phyloP scores from a whole-genome alignment of 2,888 invertebrate genomes.

The Listrodromus nycthemerus region DNA sequence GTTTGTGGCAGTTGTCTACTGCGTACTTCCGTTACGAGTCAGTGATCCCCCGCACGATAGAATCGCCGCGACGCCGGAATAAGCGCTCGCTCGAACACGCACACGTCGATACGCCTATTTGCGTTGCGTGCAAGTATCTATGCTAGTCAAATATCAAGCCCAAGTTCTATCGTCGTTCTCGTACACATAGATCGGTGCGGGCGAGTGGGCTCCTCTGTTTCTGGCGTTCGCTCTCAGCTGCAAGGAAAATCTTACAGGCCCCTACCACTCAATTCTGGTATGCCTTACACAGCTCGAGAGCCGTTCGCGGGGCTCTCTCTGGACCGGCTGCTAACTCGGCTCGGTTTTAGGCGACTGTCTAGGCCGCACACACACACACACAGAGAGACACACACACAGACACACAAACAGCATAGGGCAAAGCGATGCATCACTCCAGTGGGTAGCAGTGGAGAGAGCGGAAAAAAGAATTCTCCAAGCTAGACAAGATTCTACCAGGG shows the following conservation, averaged over 20 bases:
- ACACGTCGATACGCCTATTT: conserved; percentile 43
- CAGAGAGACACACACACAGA: background rate
- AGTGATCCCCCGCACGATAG: conserved; percentile 54
- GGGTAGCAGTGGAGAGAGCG: conserved; percentile 27
- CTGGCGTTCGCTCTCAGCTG: conserved; percentile 56
- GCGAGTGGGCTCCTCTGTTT: conserved; percentile 27
- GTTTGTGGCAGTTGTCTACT: conserved; percentile 21
- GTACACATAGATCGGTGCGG: conserved; percentile 41
- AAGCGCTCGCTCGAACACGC: conserved; percentile 35
- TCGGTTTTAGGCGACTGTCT: conserved; percentile 38
- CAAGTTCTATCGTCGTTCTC: background rate
- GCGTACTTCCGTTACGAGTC: conserved; percentile 58
- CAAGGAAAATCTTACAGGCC: conserved; percentile 57
- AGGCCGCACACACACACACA: background rate
- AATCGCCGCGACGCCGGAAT: conserved; percentile 48
- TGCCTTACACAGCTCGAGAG: conserved; percentile 29
- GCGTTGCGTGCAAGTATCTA: conserved; percentile 49
- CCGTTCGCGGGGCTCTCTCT: conserved; percentile 25
- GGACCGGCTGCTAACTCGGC: conserved; percentile 54
- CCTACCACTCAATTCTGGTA: background rate
- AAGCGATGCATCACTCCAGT: conserved; percentile 28
- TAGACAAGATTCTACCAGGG: conserved; percentile 35
- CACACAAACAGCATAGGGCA: conserved; percentile 1
- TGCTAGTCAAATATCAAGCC: conserved; percentile 32
- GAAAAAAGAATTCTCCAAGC: conserved; percentile 23